Conservation (phyloP, 2,113 vertebrate genomes). For the Plecotus auritus region DNA sequence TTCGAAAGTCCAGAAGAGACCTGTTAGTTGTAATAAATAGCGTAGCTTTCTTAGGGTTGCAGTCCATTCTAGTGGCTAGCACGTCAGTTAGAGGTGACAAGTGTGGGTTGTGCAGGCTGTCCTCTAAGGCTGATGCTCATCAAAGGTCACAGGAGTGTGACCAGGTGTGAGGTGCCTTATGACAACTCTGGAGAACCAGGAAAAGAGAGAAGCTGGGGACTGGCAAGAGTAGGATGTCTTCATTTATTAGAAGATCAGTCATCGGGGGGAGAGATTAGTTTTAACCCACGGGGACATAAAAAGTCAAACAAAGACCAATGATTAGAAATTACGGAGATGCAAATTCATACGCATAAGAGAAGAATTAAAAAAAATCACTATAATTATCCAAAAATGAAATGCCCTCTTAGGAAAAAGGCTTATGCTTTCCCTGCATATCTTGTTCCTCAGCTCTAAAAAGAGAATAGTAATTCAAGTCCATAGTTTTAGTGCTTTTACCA, state of each 20-base stretch:
- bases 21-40: neutral
- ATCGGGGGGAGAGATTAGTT: neutral
- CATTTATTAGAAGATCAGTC: neutral
- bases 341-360: neutral
- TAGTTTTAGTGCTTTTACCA: neutral
- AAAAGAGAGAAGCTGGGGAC: neutral
- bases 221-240: neutral
- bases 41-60: neutral
- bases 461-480: neutral
- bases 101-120: neutral
- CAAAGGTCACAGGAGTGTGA: neutral
- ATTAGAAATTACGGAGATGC: neutral
- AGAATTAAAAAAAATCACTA: neutral
- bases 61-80: neutral
- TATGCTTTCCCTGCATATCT: neutral
- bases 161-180: neutral
- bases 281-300: neutral
- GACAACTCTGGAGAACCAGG: neutral
- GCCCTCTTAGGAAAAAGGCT: neutral
- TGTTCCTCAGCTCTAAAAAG: neutral
- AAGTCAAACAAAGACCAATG: neutral
- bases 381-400: neutral
- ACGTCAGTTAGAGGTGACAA: neutral
- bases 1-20: neutral
- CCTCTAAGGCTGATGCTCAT: neutral